Evolutionary conservation across 37 sponge, comb jelly and placozoan species (phyloP), one percentile per base, ranked within the genome.

Genomic region (Ianthella basta): DNA sequence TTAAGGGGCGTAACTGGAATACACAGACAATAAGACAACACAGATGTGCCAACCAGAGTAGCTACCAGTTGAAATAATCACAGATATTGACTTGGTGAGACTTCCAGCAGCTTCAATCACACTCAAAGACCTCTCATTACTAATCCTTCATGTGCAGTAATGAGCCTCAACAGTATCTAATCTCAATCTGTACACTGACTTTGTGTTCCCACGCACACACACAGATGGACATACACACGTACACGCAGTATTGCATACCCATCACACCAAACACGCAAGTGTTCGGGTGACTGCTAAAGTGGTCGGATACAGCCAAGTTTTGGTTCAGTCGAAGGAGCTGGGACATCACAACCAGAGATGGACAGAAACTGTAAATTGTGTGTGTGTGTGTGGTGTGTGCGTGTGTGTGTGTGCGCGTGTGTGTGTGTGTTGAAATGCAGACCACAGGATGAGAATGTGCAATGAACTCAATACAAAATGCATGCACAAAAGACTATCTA

Each of bases 301-400:
- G 50, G 50, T 41, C 80, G 88, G 94, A 93, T 93, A 93, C 78
- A 27, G 99, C 99, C 39, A 98, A 84, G 59, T 98, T 98, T 88
- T 98, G 99, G 36, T 88, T 94, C 36, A 98, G 83, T 13, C 78
- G 79, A 33, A 98, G 83, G 25, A 90, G 80, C 70, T 94, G 82
- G 23, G 99, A 96, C 60, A 98, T 98, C 24, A 93, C 87, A 13
- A 88, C 94, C 68, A 98, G 87, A 0, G 97, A 86, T 53, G 99
- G 99, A 82, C 97, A 96, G 82, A 98, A 98, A 77, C 96, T 95
- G 59, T 16, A 84, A n/a, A n/a, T n/a, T 6, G 38, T 8, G 8
- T 10, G 50, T 44, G 50, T 44, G 50, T 44, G 50, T 44, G 50
- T 44, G 50, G 33, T 68, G 29, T 25, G 23, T 6, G 38, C 50